phyloP scores from a whole-genome alignment of 2,888 invertebrate genomes.

The Epirrita christyi region DNA sequence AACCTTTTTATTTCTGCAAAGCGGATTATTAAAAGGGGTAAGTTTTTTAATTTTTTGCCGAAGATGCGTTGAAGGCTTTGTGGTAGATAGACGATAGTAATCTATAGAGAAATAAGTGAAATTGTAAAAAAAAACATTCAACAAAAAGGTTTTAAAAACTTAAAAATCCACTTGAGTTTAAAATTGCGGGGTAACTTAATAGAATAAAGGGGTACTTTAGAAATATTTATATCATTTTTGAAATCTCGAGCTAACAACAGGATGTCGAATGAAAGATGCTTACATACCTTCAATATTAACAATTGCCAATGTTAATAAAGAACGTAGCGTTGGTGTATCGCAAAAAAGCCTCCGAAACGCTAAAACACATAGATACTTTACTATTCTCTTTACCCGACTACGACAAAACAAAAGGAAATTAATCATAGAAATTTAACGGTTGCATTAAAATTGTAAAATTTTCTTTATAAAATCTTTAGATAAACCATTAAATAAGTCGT shows the following conservation, averaged over 20 bases:
- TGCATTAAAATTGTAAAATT: too few relatives aligned
- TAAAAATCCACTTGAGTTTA: constrained; percentile 32
- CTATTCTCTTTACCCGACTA: too few relatives aligned
- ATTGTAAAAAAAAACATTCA: constrained; percentile 15
- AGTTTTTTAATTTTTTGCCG: constrained; percentile 58
- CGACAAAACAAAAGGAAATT: too few relatives aligned
- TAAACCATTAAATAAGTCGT: too few relatives aligned
- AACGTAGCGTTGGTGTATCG: too few relatives aligned
- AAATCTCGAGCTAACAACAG: neutral
- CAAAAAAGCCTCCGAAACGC: too few relatives aligned
- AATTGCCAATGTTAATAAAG: too few relatives aligned
- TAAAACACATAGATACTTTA: too few relatives aligned
- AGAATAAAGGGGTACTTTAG: constrained; percentile 14
- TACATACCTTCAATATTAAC: too few relatives aligned
- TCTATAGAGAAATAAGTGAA: constrained; percentile 26
- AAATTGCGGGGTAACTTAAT: constrained; percentile 26
- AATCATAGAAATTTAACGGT: too few relatives aligned
- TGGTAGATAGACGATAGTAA: constrained; percentile 39
- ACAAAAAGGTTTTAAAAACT: constrained; percentile 10
- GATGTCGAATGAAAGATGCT: neutral
- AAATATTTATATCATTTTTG: constrained; percentile 4
- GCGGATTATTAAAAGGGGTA: constrained; percentile 78
- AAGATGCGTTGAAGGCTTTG: constrained; percentile 43
- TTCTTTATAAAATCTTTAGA: too few relatives aligned
- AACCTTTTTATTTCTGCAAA: constrained; percentile 66